Percentiles rank a stretch among this genome's conserved stretches.
Evolutionary conservation across 2,113 vertebrate genomes (phyloP).

Genomic region (Microcebus griseorufus): DNA sequence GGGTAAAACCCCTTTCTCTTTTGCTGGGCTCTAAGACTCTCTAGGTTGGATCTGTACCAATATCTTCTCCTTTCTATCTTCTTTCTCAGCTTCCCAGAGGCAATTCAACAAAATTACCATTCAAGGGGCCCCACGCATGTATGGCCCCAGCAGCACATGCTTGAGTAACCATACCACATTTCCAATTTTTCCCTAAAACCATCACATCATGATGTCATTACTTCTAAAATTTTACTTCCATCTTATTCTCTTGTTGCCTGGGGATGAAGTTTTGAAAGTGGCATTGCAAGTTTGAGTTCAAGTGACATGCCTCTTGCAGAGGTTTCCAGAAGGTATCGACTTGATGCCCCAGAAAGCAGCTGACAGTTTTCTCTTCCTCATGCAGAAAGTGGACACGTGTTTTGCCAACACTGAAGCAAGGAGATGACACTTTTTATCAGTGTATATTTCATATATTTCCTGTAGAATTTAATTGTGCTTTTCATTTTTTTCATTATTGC

Average conservation of each 20-base stretch:
- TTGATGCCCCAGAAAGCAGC: background rate
- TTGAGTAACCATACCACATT: background rate
- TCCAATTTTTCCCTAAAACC: background rate
- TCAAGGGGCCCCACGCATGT: background rate
- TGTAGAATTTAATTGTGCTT: background rate
- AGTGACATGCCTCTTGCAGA: background rate
- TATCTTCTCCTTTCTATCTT: too few species aligned
- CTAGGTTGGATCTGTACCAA: too few species aligned
- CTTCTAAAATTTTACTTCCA: background rate
- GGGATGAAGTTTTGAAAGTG: background rate
- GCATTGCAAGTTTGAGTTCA: background rate
- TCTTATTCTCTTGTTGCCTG: background rate
- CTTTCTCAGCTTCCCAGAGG: too few species aligned
- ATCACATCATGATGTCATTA: background rate
- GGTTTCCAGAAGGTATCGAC: background rate
- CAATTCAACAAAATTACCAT: background rate
- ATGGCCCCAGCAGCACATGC: background rate
- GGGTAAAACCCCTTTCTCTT: too few species aligned
- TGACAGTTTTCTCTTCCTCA: background rate
- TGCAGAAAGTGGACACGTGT: background rate
- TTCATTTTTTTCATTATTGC: background rate
- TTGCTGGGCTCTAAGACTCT: too few species aligned
- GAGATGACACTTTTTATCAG: background rate
- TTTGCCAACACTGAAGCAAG: background rate
- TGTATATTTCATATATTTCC: background rate